Base-by-base conservation (phyloP, 2,797 vertebrate species). In the Trematomus bernacchii region DNA sequence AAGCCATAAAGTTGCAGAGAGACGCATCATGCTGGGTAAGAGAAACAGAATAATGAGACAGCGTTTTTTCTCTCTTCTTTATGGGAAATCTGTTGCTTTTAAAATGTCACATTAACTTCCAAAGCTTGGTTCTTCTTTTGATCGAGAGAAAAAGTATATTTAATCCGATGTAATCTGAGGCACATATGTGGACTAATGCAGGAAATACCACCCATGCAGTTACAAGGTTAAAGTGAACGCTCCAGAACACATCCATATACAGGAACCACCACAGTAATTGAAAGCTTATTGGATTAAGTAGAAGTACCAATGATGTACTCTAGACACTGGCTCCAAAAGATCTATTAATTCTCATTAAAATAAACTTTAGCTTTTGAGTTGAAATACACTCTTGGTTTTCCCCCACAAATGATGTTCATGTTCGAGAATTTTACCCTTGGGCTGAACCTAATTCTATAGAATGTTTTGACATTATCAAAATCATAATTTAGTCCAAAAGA, bases 1-100 rank as follows among this genome's bases (percentile, higher is more conserved):
- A 57, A 76, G 47, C 62, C 58, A 67, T 89, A 86, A 93, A 89
- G 87, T 84, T 51, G 64, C 71, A 90, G 76, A 86, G 76, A 85
- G 79, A 84, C 62, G 18, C 71, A 73, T 92, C 89, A 91, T 74
- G 81, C 85, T 80, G 86, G 61, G 78, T 60, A 37, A 76, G 42
- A 80, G 23, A 86, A 79, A 86, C 2, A 61, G 54, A 87, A 52
- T 62, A 74, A 84, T 74, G 63, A 76, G 63, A 69, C 59, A 63
- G 59, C 4, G 0, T 10, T 74, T 48, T 66, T 64, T 12, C 30
- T 62, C 7, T 67, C 19, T 69, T 52, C 18, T 82, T 71, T 40
- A 40, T 73, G 53, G n/a, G 47, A 18, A 42, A 72, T 62, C 67
- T 71, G 16, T 30, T 69, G 37, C 30, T 33, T 23, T 68, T 72